phyloP scores from a whole-genome alignment of 2,888 invertebrate genomes.

The Notocelia uddmanniana region DNA sequence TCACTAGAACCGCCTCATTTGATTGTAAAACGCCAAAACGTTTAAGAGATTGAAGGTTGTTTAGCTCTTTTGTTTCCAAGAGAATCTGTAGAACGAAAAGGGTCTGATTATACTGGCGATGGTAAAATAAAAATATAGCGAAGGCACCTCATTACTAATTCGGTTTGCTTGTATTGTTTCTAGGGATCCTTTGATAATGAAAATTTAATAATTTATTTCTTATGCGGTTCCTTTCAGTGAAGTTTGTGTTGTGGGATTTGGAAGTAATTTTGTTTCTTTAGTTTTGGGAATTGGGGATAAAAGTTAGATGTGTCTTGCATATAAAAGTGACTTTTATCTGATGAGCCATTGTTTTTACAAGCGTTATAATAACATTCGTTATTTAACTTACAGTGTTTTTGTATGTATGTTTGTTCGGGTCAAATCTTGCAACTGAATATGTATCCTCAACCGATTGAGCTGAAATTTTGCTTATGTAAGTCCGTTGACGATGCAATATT shows the following conservation, averaged over 20 bases:
- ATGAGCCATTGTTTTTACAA: not conserved
- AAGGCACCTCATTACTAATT: conserved; percentile 72
- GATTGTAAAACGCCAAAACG: not conserved
- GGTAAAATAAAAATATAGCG: conserved; percentile 70
- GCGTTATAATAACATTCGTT: no score
- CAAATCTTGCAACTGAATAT: no score
- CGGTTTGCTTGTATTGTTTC: conserved; percentile 65
- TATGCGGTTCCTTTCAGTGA: conserved; percentile 29
- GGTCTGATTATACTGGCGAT: conserved; percentile 69
- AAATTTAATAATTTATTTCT: conserved; percentile 42
- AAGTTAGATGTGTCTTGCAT: conserved; percentile 13
- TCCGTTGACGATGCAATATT: no score
- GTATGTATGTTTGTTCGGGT: not conserved
- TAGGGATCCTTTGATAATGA: conserved; percentile 51
- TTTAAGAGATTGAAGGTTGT: not conserved
- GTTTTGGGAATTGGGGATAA: conserved; percentile 17
- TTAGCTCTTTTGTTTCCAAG: not conserved
- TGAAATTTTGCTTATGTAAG: no score
- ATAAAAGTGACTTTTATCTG: not conserved
- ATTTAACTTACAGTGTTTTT: not conserved
- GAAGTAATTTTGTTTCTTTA: conserved; percentile 10
- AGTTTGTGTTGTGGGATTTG: conserved; percentile 35
- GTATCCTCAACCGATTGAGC: no score
- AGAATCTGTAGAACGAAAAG: conserved; percentile 24
- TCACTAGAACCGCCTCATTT: conserved; percentile 6